Evolutionary conservation across 2,888 invertebrate species (phyloP).

Genomic region (Aromia moschata): DNA sequence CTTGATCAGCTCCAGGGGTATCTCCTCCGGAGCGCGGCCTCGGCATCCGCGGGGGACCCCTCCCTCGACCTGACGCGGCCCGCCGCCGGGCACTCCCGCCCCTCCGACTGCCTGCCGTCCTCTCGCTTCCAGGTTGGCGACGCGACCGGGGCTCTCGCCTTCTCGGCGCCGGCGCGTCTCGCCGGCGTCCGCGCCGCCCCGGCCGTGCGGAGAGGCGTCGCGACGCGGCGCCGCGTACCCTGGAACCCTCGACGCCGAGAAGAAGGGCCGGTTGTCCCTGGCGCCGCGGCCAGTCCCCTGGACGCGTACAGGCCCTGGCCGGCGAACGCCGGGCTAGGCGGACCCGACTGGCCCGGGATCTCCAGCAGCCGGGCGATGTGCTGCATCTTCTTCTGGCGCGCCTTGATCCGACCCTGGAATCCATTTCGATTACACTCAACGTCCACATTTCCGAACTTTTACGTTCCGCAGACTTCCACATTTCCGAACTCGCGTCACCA

Average conservation of each 20-base stretch:
- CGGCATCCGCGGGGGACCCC: constrained; percentile 75
- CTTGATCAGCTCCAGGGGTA: constrained; percentile 82
- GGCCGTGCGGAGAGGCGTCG: constrained; percentile 60
- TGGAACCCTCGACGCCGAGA: constrained; percentile 57
- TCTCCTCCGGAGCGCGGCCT: constrained; percentile 81
- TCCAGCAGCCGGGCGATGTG: constrained; percentile 93
- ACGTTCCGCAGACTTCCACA: too few relatives aligned
- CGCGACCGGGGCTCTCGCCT: constrained; percentile 53
- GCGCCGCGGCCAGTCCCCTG: constrained; percentile 56
- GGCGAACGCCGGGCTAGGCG: constrained; percentile 63
- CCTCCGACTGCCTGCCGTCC: too few relatives aligned
- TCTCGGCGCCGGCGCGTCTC: constrained; percentile 47
- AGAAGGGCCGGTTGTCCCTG: constrained; percentile 60
- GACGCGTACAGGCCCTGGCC: constrained; percentile 54
- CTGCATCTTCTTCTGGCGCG: constrained; percentile 96
- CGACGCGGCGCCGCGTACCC: constrained; percentile 63
- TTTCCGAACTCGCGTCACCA: too few relatives aligned
- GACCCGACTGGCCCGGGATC: constrained; percentile 71
- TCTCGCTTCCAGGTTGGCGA: constrained; percentile 44
- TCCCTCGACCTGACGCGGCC: constrained; percentile 69
- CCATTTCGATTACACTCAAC: too few relatives aligned
- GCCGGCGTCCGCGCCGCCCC: constrained; percentile 57
- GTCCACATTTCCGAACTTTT: too few relatives aligned
- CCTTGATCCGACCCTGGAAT: constrained; percentile 85
- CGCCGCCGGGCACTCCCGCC: too few relatives aligned